phyloP scores from a whole-genome alignment of 2,888 invertebrate genomes.

The Dolichomitus sp. region DNA sequence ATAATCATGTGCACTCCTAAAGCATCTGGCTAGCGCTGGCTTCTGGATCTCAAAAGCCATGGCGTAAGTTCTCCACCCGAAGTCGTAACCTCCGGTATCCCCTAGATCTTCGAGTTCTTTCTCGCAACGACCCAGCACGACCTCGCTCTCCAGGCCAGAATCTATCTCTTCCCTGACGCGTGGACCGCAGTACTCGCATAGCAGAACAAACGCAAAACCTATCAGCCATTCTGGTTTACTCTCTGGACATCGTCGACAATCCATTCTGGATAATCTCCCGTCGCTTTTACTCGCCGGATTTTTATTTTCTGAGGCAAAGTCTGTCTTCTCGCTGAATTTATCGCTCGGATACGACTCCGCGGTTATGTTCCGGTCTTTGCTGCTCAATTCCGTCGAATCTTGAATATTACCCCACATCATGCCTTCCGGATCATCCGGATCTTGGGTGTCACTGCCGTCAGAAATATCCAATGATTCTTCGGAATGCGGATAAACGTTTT shows the following conservation, averaged over 20 bases:
- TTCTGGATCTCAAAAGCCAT: conserved; percentile 53
- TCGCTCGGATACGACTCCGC: not conserved
- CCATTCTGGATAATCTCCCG: conserved; percentile 43
- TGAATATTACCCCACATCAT: not conserved
- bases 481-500: not conserved
- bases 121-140: conserved; percentile 36
- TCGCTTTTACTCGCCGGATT: conserved; percentile 35
- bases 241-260: conserved; percentile 46
- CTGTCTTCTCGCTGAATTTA: conserved; percentile 32
- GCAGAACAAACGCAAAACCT: conserved; percentile 34
- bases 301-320: conserved; percentile 4
- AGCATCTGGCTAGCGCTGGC: conserved; percentile 58
- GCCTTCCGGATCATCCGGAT: conserved; percentile 12
- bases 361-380: conserved; percentile 14
- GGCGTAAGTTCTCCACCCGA: conserved; percentile 12
- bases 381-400: not conserved
- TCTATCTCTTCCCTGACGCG: conserved; percentile 53
- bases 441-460: not conserved
- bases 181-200: conserved; percentile 51
- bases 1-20: conserved; percentile 53
- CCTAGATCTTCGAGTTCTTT: conserved; percentile 3
- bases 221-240: conserved; percentile 50
- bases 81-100: conserved; percentile 36
- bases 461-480: not conserved
- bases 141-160: conserved; percentile 25